These are phyloP conservation scores for Lucifuga dentata DNA, from an alignment of 2,113 vertebrate genomes.

Conservation along the genomic window DNA sequence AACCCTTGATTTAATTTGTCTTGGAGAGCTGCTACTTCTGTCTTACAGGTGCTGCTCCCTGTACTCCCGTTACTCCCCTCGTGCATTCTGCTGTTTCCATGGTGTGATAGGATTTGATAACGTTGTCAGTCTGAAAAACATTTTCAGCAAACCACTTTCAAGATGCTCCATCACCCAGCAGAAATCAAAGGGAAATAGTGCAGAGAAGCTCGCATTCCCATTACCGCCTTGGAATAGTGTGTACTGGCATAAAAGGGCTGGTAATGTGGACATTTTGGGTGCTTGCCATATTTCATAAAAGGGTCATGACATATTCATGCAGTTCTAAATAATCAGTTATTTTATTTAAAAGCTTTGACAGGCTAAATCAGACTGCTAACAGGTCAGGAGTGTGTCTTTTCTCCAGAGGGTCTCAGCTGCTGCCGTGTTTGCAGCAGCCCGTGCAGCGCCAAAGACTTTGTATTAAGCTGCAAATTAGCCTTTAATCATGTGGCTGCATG, in stretches of 20 bases:
- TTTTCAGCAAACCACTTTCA: constrained; percentile 59
- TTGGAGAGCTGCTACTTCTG: constrained; percentile 42
- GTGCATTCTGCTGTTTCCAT: constrained; percentile 18
- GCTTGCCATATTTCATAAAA: too few species aligned
- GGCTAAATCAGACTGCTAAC: too few species aligned
- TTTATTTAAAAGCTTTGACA: too few species aligned
- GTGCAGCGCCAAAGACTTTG: too few species aligned
- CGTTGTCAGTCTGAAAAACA: constrained; percentile 39
- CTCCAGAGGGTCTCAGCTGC: too few species aligned
- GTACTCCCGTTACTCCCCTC: constrained; percentile 16
- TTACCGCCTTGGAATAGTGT: not conserved
- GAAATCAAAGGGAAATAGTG: not conserved
- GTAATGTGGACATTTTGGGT: not conserved
- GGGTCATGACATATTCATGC: too few species aligned
- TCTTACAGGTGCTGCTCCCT: constrained; percentile 31
- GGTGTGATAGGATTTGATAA: constrained; percentile 44
- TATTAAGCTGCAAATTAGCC: too few species aligned
- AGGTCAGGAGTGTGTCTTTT: too few species aligned
- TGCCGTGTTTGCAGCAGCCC: too few species aligned
- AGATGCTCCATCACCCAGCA: constrained; percentile 3
- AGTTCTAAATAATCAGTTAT: too few species aligned
- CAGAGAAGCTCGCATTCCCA: not conserved
- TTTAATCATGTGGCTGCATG: not conserved
- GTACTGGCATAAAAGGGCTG: not conserved
- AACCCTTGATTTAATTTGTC: constrained; percentile 59